Conservation (phyloP, 2,888 invertebrate genomes). For the Zygothrica quintamaculata region DNA sequence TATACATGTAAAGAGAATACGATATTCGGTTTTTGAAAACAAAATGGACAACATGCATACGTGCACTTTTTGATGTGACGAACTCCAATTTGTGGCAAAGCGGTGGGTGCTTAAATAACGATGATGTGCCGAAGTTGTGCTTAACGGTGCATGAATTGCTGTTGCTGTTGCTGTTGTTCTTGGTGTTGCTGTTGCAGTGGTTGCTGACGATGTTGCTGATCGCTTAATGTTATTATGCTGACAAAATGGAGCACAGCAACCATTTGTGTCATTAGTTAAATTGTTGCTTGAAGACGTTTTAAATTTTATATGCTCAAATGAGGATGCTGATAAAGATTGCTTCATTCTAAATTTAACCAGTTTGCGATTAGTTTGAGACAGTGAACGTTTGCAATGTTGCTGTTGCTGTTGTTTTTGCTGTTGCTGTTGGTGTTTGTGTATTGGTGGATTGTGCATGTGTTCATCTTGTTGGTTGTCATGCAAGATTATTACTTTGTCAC, state of each 20-base stretch:
- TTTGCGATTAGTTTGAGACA: constrained; percentile 36
- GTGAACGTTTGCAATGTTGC: constrained; percentile 6
- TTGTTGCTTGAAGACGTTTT: neutral
- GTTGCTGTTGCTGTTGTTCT: constrained; percentile 17
- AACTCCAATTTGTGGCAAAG: constrained; percentile 78
- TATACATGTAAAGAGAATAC: no score
- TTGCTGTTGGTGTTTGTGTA: constrained; percentile 21
- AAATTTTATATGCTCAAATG: constrained; percentile 16
- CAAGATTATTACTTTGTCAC: constrained; percentile 82
- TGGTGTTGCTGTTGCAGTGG: constrained; percentile 20
- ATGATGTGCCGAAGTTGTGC: constrained; percentile 54
- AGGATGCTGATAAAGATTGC: constrained; percentile 34
- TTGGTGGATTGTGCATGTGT: constrained; percentile 38
- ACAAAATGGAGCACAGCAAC: constrained; percentile 44
- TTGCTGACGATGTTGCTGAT: constrained; percentile 26
- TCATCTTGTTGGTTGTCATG: constrained; percentile 59
- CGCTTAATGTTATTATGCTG: constrained; percentile 1
- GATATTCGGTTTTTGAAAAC: constrained; percentile 14
- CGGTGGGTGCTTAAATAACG: constrained; percentile 56
- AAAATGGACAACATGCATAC: constrained; percentile 82
- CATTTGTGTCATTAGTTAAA: constrained; percentile 15
- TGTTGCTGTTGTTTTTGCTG: constrained; percentile 1
- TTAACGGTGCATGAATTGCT: constrained; percentile 11
- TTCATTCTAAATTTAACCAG: constrained; percentile 42
- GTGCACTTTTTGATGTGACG: constrained; percentile 82